Conservation (phyloP, 1,140 invertebrate genomes). For the Elymnias hypermnestra region DNA sequence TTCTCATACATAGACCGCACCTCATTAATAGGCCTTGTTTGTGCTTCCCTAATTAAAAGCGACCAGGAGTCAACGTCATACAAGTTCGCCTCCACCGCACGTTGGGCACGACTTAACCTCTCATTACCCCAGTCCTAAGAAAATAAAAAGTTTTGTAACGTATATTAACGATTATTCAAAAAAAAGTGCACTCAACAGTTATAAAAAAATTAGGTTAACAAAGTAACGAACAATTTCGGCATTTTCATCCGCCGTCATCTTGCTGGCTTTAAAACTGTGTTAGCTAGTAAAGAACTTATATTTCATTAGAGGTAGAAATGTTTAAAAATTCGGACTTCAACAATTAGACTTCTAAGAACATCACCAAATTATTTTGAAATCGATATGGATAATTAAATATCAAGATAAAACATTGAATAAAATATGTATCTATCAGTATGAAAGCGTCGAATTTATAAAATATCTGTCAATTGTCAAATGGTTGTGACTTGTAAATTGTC, state of each 20-base stretch:
- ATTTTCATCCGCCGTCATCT: conserved; percentile 32
- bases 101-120: conserved; percentile 86
- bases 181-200: neutral
- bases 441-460: too few relatives aligned
- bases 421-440: too few relatives aligned
- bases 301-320: too few relatives aligned
- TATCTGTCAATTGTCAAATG: too few relatives aligned
- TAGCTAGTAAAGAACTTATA: neutral
- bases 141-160: conserved; percentile 2
- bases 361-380: too few relatives aligned
- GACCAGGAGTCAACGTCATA: conserved; percentile 99
- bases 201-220: neutral
- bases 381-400: too few relatives aligned
- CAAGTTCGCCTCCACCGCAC: conserved; percentile 88
- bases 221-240: conserved; percentile 44
- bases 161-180: neutral
- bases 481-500: too few relatives aligned
- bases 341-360: too few relatives aligned
- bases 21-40: conserved; percentile 93
- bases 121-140: conserved; percentile 91
- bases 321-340: too few relatives aligned
- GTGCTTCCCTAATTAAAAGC: conserved; percentile 92
- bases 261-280: neutral
- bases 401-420: too few relatives aligned
- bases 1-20: conserved; percentile 95